Conservation (phyloP, 2,797 vertebrate species). For the Thaleichthys pacificus region DNA sequence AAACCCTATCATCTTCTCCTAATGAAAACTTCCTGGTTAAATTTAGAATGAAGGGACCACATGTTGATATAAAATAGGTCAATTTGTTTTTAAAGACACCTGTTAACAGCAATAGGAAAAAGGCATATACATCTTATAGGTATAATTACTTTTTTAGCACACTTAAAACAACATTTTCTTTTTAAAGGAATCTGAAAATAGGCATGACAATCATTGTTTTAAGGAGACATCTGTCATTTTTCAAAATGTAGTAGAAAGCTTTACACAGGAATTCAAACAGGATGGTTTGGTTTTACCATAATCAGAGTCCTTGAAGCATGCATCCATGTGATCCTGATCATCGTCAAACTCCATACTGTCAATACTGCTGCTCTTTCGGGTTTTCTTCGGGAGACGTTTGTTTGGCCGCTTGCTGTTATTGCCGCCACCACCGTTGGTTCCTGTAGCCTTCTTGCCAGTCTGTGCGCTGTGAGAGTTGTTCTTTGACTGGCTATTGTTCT, state of each 20-base stretch:
- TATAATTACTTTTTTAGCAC: slow-evolving; percentile 35
- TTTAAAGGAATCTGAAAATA: not conserved
- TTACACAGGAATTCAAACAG: not conserved
- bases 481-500: slow-evolving; percentile 84
- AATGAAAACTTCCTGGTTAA: slow-evolving; percentile 50
- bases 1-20: slow-evolving; percentile 49
- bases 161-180: slow-evolving; percentile 1
- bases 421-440: slow-evolving; percentile 47
- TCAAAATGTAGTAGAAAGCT: not conserved
- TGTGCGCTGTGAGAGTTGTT: slow-evolving; percentile 81
- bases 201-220: not conserved
- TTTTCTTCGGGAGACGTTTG: slow-evolving; percentile 89
- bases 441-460: slow-evolving; percentile 77
- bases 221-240: too few species aligned
- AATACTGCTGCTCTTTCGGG: slow-evolving; percentile 85
- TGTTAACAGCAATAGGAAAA: slow-evolving; percentile 37
- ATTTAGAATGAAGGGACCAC: slow-evolving; percentile 50
- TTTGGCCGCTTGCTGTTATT: slow-evolving; percentile 76
- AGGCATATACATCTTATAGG: not conserved
- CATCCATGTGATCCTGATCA: slow-evolving; percentile 95
- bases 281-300: slow-evolving; percentile 75
- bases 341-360: slow-evolving; percentile 90
- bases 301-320: slow-evolving; percentile 98
- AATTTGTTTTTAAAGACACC: slow-evolving; percentile 49
- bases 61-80: slow-evolving; percentile 40